Percentiles rank a stretch among this genome's conserved stretches.
Evolutionary conservation across 2,113 vertebrate species (phyloP).

Genomic region (Pyrgilauda ruficollis): DNA sequence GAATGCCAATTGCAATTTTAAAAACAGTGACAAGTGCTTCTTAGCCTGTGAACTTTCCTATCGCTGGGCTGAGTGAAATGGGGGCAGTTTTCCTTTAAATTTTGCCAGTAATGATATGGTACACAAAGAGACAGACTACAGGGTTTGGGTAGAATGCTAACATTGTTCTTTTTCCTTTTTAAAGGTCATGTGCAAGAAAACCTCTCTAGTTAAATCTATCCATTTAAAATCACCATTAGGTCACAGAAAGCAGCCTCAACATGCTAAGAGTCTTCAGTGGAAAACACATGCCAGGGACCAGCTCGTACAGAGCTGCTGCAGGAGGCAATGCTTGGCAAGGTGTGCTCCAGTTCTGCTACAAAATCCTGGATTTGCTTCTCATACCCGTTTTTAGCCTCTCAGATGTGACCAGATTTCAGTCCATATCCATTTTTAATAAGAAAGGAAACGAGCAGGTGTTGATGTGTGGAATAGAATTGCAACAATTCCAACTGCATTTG

Average conservation of each 20-base stretch:
- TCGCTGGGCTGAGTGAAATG: constrained; percentile 37
- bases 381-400: constrained; percentile 67
- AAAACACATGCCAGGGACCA: constrained; percentile 44
- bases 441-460: constrained; percentile 72
- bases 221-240: constrained; percentile 69
- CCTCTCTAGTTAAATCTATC: constrained; percentile 53
- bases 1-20: constrained; percentile 61
- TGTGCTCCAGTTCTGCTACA: constrained; percentile 50
- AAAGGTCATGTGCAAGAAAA: constrained; percentile 71
- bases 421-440: constrained; percentile 69
- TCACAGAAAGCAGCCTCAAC: constrained; percentile 61
- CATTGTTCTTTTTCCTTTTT: constrained; percentile 69
- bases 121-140: constrained; percentile 66
- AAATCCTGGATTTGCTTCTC: constrained; percentile 62
- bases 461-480: constrained; percentile 60
- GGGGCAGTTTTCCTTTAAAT: constrained; percentile 58
- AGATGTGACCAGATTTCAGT: constrained; percentile 37
- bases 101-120: constrained; percentile 48
- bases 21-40: constrained; percentile 51
- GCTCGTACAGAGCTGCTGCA: constrained; percentile 24
- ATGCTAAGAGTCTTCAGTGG: constrained; percentile 41
- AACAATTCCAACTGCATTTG: constrained; percentile 61
- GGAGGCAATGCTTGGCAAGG: constrained; percentile 51
- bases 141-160: constrained; percentile 69
- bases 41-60: constrained; percentile 60